These are phyloP conservation scores for Paramormyrops kingsleyae DNA, from an alignment of 2,113 vertebrate species.

Conservation along the genomic window DNA sequence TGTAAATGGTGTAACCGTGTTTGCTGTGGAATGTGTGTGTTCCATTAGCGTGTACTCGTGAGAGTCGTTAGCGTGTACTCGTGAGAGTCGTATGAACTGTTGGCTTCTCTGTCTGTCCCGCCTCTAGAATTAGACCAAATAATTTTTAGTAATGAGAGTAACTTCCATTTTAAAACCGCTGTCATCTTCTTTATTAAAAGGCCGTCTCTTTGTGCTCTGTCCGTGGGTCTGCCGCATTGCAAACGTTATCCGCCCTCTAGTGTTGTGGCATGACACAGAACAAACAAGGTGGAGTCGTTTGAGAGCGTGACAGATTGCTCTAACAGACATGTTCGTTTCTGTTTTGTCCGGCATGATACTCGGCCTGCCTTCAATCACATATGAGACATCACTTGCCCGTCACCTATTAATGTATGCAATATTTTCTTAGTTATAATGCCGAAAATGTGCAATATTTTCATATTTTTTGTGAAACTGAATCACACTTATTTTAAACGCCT, in stretches of 20 bases:
- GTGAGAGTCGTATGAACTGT: background rate
- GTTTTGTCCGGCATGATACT: background rate
- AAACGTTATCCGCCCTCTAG: background rate
- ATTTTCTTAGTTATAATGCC: background rate
- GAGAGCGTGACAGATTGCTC: background rate
- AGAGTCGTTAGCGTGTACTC: no score
- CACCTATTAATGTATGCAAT: background rate
- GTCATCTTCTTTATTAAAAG: background rate
- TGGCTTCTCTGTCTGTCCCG: background rate
- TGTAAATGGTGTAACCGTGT: background rate
- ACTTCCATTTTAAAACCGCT: background rate
- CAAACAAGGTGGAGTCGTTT: background rate
- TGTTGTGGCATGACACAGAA: background rate
- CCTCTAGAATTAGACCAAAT: background rate
- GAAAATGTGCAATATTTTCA: background rate
- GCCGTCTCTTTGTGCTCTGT: background rate
- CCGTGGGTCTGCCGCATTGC: background rate
- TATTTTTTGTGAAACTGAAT: background rate
- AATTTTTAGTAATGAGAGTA: background rate
- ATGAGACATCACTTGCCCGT: background rate
- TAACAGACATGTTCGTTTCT: background rate
- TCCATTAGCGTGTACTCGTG: background rate
- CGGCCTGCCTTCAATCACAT: background rate
- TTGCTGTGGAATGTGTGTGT: background rate
- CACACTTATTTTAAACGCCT: background rate